Evolutionary conservation across 2,797 vertebrate species (phyloP), one percentile per base, ranked within the genome.

Genomic region (Hydrocynus forskahlii): DNA sequence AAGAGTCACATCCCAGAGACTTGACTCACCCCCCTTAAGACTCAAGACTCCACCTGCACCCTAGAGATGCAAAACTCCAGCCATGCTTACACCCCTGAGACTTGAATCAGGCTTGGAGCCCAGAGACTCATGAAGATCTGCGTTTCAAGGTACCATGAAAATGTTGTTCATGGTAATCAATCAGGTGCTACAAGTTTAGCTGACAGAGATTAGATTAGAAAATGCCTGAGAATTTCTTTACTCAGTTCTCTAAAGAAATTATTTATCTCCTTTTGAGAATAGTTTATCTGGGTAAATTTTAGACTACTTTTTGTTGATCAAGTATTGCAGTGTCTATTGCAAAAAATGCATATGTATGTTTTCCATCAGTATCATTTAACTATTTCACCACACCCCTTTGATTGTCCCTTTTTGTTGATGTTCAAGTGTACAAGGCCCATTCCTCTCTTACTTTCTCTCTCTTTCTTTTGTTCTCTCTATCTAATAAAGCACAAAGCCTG

Each of bases 401-500:
- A 66, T 68, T 74, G 52, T 82, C 55, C 52, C 57, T 74, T 83
- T 85, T 66, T 23, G 59, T 81, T 67, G 72, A 76, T 67, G 76
- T 83, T 77, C 67, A 79, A 83, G 83, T 80, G 72, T 63, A 68
- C 40, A 83, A 12, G 66, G 4, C 64, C 16, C 40, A n/a, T 25
- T 13, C 40, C 25, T 29, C 13, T 68, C 66, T 48, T 48, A 43
- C 38, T 68, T 19, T 75, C 57, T 57, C 12, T 85, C 71, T 70
- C 72, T 78, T 69, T 78, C 85, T 86, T 88, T 87, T 87, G 85
- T 89, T 85, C 80, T 84, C 80, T 81, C 83, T 86, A 88, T 88
- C 86, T 86, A 88, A 89, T 88, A 87, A 87, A 82, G 80, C 83
- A 87, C 80, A 87, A 88, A 87, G 83, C 54, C 80, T 64, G n/a